Evolutionary conservation across 2,113 vertebrate genomes (phyloP).

Genomic region (Raphicerus campestris): DNA sequence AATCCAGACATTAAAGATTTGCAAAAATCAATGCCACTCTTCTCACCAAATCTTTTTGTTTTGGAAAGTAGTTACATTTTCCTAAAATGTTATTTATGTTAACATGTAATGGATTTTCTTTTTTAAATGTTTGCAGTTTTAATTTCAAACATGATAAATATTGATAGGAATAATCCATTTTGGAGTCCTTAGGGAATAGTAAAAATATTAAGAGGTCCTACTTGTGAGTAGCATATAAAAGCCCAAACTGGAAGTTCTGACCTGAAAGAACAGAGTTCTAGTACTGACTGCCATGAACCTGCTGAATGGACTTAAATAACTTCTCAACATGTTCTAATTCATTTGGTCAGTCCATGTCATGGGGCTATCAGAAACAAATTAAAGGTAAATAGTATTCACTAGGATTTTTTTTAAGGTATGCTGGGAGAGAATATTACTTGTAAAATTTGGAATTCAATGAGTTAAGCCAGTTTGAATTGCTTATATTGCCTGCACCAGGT

Average conservation of each 20-base stretch:
- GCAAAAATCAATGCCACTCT: background rate
- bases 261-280: background rate
- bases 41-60: background rate
- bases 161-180: background rate
- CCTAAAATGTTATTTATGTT: constrained; percentile 24
- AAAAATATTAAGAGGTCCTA: background rate
- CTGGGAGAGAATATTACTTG: background rate
- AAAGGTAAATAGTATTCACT: background rate
- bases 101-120: background rate
- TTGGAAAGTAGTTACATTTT: background rate
- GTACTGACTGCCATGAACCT: background rate
- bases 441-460: constrained; percentile 18
- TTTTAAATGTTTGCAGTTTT: background rate
- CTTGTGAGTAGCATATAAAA: background rate
- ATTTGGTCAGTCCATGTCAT: background rate
- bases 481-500: background rate
- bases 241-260: background rate
- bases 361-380: constrained; percentile 2
- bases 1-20: constrained; percentile 9
- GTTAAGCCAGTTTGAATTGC: constrained; percentile 6
- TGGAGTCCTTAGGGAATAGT: background rate
- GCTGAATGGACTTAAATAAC: background rate
- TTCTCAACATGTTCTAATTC: background rate
- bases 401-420: background rate
- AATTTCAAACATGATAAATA: constrained; percentile 6